These are phyloP conservation scores for Haliaeetus albicilla DNA, from an alignment of 2,797 vertebrate species.

Conservation along the genomic window DNA sequence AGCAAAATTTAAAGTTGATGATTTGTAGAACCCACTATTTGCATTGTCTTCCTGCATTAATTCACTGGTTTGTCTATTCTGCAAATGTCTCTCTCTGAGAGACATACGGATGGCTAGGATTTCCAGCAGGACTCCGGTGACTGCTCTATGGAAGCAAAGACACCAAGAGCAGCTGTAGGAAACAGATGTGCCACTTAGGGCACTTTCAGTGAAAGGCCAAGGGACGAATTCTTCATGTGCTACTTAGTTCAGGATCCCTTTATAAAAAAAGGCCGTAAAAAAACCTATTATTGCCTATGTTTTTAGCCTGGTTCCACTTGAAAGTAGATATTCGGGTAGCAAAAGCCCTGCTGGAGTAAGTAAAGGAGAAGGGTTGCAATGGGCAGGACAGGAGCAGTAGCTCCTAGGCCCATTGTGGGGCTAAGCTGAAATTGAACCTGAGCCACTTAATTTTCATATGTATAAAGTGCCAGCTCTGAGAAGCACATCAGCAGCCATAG, in stretches of 20 bases:
- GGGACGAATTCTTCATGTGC: background rate
- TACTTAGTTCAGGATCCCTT: background rate
- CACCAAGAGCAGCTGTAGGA: background rate
- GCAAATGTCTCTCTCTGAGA: background rate
- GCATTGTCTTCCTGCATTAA: background rate
- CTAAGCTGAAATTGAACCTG: background rate
- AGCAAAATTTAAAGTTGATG: background rate
- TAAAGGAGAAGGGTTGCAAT: background rate
- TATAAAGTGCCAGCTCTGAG: background rate
- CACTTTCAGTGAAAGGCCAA: background rate
- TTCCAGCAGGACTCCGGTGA: background rate
- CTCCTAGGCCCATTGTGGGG: background rate
- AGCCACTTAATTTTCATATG: background rate
- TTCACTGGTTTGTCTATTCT: background rate
- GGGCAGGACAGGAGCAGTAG: background rate
- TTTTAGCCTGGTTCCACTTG: background rate
- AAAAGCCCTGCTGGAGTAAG: background rate
- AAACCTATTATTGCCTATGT: background rate
- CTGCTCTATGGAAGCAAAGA: background rate
- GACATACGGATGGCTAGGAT: background rate
- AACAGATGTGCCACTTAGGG: background rate
- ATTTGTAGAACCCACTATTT: background rate
- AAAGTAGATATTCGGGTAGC: background rate
- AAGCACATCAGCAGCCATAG: background rate
- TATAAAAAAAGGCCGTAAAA: background rate